Conservation (phyloP, 2,113 vertebrate species). For the Hassar affinis region DNA sequence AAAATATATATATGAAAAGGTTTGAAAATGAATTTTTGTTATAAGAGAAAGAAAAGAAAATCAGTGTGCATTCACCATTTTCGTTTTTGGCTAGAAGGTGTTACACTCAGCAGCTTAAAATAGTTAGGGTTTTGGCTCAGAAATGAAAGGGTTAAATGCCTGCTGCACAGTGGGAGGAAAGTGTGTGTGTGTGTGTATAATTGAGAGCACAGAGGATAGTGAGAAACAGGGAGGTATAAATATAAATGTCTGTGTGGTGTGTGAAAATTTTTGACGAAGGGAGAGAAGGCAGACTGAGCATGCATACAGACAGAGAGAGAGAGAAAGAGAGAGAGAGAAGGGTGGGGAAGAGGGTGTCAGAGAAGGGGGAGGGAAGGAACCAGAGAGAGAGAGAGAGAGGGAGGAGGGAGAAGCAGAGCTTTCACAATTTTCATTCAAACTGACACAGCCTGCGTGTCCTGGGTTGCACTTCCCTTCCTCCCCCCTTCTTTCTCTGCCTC, state of each 20-base stretch:
- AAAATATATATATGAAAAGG: not conserved
- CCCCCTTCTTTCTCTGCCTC: slow-evolving; percentile 47
- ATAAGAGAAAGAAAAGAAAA: not conserved
- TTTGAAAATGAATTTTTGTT: not conserved
- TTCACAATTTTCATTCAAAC: slow-evolving; percentile 75
- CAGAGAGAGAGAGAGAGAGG: slow-evolving; percentile 32
- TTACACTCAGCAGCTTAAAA: not conserved
- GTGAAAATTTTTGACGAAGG: slow-evolving; percentile 69
- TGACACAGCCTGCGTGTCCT: slow-evolving; percentile 71
- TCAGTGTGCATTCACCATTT: not conserved
- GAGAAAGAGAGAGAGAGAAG: slow-evolving; percentile 38
- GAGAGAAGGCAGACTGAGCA: slow-evolving; percentile 42
- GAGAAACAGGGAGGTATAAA: slow-evolving; percentile 52
- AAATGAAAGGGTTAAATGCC: slow-evolving; percentile 64
- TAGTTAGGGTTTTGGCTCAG: slow-evolving; percentile 38
- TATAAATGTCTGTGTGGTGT: slow-evolving; percentile 63
- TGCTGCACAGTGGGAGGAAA: slow-evolving; percentile 48
- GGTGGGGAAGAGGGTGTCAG: slow-evolving; percentile 29
- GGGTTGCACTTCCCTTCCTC: slow-evolving; percentile 67
- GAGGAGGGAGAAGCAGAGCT: slow-evolving; percentile 63
- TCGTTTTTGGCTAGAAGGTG: not conserved
- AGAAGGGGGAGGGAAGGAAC: slow-evolving; percentile 28
- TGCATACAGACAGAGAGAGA: slow-evolving; percentile 40
- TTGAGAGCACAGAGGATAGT: slow-evolving; percentile 24
- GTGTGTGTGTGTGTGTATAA: slow-evolving; percentile 31